A percentile compares a stretch with the other conserved stretches of the same genome.
These are phyloP conservation scores for Girardinichthys multiradiatus DNA, from an alignment of 2,113 vertebrate genomes.

Conservation along the genomic window DNA sequence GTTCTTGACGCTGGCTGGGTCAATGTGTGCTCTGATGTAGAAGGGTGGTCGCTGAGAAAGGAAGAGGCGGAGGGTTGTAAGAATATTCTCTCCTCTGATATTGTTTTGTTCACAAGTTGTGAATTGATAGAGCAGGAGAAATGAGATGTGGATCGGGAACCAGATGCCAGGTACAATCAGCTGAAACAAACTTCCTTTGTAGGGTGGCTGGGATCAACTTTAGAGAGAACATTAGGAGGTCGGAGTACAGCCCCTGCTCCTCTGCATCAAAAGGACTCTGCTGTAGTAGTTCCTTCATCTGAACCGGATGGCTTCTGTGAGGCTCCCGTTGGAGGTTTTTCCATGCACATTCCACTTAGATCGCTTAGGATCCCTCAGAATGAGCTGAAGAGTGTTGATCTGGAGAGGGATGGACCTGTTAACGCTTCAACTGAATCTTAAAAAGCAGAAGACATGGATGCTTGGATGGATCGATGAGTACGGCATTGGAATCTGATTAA, in stretches of 20 bases:
- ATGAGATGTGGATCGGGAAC: not conserved
- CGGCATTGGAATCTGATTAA: not conserved
- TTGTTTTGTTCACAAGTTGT: slow-evolving; percentile 48
- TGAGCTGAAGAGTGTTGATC: too few relatives aligned
- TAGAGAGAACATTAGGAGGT: not conserved
- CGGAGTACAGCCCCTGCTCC: too few relatives aligned
- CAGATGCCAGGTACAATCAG: not conserved
- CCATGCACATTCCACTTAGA: too few relatives aligned
- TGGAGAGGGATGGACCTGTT: too few relatives aligned
- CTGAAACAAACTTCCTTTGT: too few relatives aligned
- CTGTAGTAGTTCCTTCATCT: too few relatives aligned
- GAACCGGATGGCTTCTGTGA: not conserved
- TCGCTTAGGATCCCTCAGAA: too few relatives aligned
- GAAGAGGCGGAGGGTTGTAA: slow-evolving; percentile 44
- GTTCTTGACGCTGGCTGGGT: slow-evolving; percentile 1
- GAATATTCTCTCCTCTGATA: slow-evolving; percentile 61
- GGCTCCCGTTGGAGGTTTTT: too few relatives aligned
- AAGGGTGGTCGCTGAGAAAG: slow-evolving; percentile 33
- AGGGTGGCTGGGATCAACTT: not conserved
- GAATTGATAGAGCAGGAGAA: slow-evolving; percentile 38
- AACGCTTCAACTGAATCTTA: too few relatives aligned
- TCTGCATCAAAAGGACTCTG: too few relatives aligned
- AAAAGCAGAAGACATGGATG: not conserved
- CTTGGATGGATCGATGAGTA: not conserved
- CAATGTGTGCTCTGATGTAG: slow-evolving; percentile 28